These are phyloP conservation scores for Prionace glauca DNA, from an alignment of 2,797 vertebrate genomes.

Conservation along the genomic window DNA sequence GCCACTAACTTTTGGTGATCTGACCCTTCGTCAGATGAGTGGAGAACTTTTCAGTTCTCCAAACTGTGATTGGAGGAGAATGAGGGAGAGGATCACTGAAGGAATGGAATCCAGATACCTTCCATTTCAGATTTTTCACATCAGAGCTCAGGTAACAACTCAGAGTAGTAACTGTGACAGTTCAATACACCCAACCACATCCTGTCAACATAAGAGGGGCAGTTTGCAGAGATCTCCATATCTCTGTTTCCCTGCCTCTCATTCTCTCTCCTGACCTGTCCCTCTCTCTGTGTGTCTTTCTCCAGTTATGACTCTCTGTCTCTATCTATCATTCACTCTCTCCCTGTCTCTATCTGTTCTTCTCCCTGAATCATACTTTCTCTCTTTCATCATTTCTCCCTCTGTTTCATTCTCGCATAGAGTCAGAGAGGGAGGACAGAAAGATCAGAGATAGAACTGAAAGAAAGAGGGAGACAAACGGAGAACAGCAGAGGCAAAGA, in stretches of 20 bases:
- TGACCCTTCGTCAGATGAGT: too few species aligned
- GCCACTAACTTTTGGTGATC: too few species aligned
- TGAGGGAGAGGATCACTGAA: not conserved
- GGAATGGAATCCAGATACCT: not conserved
- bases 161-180: not conserved
- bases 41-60: too few species aligned
- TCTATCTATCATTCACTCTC: not conserved
- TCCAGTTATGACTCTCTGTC: not conserved
- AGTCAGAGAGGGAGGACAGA: too few species aligned
- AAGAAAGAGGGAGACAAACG: too few species aligned
- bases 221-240: not conserved
- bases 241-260: not conserved
- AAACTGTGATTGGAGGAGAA: not conserved
- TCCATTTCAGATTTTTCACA: not conserved
- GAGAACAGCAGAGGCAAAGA: too few species aligned
- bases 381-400: not conserved
- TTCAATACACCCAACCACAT: not conserved
- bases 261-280: not conserved
- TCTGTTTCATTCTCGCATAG: too few species aligned
- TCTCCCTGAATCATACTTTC: not conserved
- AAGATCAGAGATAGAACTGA: too few species aligned
- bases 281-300: not conserved
- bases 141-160: not conserved
- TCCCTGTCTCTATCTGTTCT: not conserved
- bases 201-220: not conserved